Conservation (phyloP, 2,888 invertebrate genomes). For the Napeogenes sylphis region DNA sequence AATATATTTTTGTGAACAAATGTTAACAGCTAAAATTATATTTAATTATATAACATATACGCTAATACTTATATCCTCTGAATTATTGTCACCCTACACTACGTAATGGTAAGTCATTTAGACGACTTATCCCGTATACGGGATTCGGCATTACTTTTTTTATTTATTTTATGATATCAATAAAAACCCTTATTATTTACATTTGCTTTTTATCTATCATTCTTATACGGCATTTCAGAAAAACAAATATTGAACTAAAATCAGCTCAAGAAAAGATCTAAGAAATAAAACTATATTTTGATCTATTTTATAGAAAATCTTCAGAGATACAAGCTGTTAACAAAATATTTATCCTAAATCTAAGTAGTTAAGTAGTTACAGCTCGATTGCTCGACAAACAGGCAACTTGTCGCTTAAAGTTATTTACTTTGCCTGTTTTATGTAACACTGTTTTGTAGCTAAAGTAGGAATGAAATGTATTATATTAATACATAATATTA, state of each 20-base stretch:
- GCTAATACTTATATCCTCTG: background rate
- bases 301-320: too few relatives aligned
- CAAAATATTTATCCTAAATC: background rate
- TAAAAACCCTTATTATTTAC: background rate
- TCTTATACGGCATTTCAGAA: background rate
- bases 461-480: too few relatives aligned
- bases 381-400: background rate
- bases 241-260: background rate
- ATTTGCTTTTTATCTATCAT: background rate
- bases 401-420: background rate
- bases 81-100: background rate
- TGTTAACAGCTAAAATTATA: too few relatives aligned
- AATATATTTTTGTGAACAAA: too few relatives aligned
- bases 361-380: conserved; percentile 5
- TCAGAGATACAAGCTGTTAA: background rate
- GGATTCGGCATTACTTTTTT: conserved; percentile 1
- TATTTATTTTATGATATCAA: conserved; percentile 6
- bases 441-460: too few relatives aligned
- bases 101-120: conserved; percentile 3
- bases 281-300: too few relatives aligned
- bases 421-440: background rate
- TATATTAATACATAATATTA: too few relatives aligned
- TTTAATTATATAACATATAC: too few relatives aligned
- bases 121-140: conserved; percentile 5
- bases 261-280: too few relatives aligned